Percentiles rank a stretch among this genome's conserved stretches.
These are phyloP conservation scores for Monopterus albus DNA, from an alignment of 2,113 vertebrate genomes.

Conservation along the genomic window DNA sequence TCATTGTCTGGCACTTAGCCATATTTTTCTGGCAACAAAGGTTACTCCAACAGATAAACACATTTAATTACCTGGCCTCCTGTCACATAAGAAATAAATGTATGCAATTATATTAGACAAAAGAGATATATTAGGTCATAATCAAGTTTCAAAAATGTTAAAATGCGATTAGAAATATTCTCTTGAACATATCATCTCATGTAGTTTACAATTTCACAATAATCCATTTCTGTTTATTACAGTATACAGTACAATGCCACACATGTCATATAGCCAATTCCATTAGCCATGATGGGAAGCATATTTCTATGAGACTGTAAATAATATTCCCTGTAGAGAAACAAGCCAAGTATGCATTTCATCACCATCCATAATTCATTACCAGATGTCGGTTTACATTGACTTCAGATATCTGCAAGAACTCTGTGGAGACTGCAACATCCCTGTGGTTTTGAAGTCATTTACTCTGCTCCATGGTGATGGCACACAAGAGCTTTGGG, in stretches of 20 bases:
- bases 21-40: conserved; percentile 56
- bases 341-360: conserved; percentile 52
- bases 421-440: conserved; percentile 52
- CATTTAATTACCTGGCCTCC: conserved; percentile 63
- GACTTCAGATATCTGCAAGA: conserved; percentile 66
- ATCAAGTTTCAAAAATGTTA: conserved; percentile 23
- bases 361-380: conserved; percentile 74
- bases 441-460: conserved; percentile 60
- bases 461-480: conserved; percentile 46
- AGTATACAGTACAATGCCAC: conserved; percentile 42
- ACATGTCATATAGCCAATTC: conserved; percentile 31
- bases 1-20: conserved; percentile 3
- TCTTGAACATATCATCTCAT: conserved; percentile 13
- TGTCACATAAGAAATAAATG: conserved; percentile 5
- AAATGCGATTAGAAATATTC: conserved; percentile 11
- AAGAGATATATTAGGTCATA: neutral
- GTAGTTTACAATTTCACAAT: conserved; percentile 27
- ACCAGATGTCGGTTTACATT: conserved; percentile 68
- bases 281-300: conserved; percentile 34
- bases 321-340: conserved; percentile 60
- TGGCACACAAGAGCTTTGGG: conserved; percentile 7
- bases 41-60: conserved; percentile 61
- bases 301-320: conserved; percentile 62
- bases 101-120: neutral
- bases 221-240: conserved; percentile 44